Evolutionary conservation across 2,888 invertebrate species (phyloP), one percentile per base, ranked within the genome.

Genomic region (Poecilus cupreus): DNA sequence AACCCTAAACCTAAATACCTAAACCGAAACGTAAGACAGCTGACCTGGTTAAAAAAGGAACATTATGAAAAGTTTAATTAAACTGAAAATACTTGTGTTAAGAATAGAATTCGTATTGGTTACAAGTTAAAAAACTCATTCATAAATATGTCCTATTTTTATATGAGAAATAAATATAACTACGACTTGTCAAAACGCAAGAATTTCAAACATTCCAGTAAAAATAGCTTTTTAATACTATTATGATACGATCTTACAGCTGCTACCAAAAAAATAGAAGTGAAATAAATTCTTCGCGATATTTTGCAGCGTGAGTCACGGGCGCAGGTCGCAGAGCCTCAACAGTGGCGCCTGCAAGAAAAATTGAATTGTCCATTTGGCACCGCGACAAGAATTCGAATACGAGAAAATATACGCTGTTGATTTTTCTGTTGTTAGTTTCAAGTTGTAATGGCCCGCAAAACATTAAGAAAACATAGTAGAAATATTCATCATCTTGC

Each of bases 361-460:
- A 77, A 77, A 77, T 20, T 57, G n/a, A 20, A 54, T 51, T 75
- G 75, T 24, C 57, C 37, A 60, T 77, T 77, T 77, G 77, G 77
- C 77, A 39, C 1, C 20, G 3, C 8, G 22, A 39, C 77, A 77
- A 77, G 60, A 60, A 77, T 77, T 60, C 43, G 16, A 26, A 43
- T 49, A 37, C 60, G 37, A 60, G 32, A 60, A 77, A 54, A 43
- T 77, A 54, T 49, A 60, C 60, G 18, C 18, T 77, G 43, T 77
- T 77, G 60, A 77, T 60, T 60, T 77, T 72, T 72, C 64, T 68
- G 24, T 43, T 24, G 46, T 37, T 32, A 16, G 32, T 70, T 70
- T 51, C 32, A 57, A 57, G 76, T 54, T 51, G 54, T 77, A 60
- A 60, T 77, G 77, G 39, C 10, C 26, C 77, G 11, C 20, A 18